Evolutionary conservation across 2,888 invertebrate genomes (phyloP), one percentile per base, ranked within the genome.

Genomic region (Pristionchus japonicus): DNA sequence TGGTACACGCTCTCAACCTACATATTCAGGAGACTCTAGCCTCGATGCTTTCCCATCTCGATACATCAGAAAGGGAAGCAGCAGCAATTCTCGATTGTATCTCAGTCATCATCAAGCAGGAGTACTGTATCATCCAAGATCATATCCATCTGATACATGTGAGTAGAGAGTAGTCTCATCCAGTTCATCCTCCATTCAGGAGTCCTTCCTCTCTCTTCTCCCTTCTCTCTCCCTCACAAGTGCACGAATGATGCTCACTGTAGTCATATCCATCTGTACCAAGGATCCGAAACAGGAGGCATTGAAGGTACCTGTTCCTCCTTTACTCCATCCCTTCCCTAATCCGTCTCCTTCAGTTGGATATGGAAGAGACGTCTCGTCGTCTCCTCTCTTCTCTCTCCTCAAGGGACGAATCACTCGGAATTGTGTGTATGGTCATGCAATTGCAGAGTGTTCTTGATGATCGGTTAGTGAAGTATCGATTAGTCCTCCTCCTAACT

Each of bases 391-490:
- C 52, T 74, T 90, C 91, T 27, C 82, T 90, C 7, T 89, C 57
- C 57, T 88, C 89, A 7, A 85, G 88, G 4, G 91, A 90, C 49
- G 88, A 89, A 83, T 88, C 90, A 70, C 57, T 90, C 80, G 91
- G 91, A 11, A 67, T 91, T 20, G 40, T 91, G 31, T 91, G 90
- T 7, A 27, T 90, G 34, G 82, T 91, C 40, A 90, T 90, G 90
- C 90, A 91, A 67, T 43, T 90, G 20, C 23, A 89, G 57, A 34
- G 70, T 40, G 37, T 37, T 6, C 87, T 89, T n/a, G n/a, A 23
- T 43, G 77, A 49, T 40, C 23, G 27, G 87, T 87, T 17, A 52
- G 82, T 82, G 20, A n/a, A 23, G 17, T n/a, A 13, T 13, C 2
- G 17, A 13, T 11, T 9, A 43, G 2, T 80, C n/a, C 77, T 34